Evolutionary conservation across 2,888 invertebrate species (phyloP).

Genomic region (Shargacucullia verbasci): DNA sequence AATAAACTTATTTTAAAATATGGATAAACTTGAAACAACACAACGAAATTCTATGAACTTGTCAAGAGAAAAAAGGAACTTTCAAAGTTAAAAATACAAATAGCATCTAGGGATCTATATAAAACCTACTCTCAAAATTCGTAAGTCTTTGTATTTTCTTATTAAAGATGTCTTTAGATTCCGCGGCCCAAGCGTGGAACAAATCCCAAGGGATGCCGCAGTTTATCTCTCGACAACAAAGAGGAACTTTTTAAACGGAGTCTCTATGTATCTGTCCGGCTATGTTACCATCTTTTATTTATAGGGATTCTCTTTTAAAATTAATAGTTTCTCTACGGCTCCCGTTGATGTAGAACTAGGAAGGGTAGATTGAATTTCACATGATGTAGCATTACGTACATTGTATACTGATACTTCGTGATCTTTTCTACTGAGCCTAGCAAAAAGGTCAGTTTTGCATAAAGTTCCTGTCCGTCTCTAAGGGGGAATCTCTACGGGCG

Average conservation of each 20-base stretch:
- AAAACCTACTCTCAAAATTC: conserved; percentile 45
- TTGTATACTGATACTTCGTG: background rate
- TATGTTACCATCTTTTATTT: conserved; percentile 53
- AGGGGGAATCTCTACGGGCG: no score
- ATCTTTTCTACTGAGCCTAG: no score
- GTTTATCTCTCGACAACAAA: conserved; percentile 65
- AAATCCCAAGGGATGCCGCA: conserved; percentile 60
- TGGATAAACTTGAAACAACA: no score
- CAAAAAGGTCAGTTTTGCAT: no score
- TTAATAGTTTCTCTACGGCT: conserved; percentile 43
- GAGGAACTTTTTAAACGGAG: conserved; percentile 58
- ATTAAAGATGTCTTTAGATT: conserved; percentile 58
- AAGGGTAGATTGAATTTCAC: conserved; percentile 16
- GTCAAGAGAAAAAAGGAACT: conserved; percentile 19
- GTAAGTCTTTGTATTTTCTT: conserved; percentile 55
- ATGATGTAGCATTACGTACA: conserved; percentile 5
- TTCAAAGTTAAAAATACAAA: conserved; percentile 15
- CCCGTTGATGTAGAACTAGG: conserved; percentile 8
- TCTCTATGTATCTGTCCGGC: conserved; percentile 51
- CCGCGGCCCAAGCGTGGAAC: conserved; percentile 51
- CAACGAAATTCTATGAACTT: background rate
- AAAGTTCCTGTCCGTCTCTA: no score
- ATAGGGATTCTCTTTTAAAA: conserved; percentile 47
- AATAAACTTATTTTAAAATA: no score
- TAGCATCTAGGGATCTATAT: conserved; percentile 21